Conservation (phyloP, 2,797 vertebrate genomes). For the Borostomias antarcticus region DNA sequence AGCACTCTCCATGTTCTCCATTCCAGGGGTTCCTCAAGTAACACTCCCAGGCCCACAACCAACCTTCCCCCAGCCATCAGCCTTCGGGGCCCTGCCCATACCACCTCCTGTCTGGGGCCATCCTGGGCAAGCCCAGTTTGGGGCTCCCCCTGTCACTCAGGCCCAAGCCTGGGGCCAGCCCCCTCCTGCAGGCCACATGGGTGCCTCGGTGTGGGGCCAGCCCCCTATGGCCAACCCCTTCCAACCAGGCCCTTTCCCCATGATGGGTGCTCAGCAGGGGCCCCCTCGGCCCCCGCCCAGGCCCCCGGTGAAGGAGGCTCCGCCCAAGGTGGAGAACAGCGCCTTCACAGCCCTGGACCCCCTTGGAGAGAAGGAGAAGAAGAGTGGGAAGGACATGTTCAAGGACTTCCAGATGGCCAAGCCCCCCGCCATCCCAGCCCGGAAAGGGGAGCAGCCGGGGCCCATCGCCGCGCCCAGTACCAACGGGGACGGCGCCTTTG, state of each 20-base stretch:
- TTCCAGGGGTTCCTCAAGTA: constrained; percentile 62
- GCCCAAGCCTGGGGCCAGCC: constrained; percentile 78
- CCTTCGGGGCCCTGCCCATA: constrained; percentile 73
- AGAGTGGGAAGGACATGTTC: constrained; percentile 93
- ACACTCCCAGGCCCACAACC: constrained; percentile 62
- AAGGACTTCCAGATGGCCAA: constrained; percentile 93
- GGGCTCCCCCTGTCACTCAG: constrained; percentile 59
- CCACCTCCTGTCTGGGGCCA: constrained; percentile 81
- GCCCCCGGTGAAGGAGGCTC: constrained; percentile 76
- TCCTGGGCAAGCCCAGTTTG: constrained; percentile 67
- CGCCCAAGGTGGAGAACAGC: constrained; percentile 79
- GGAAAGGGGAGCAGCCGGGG: constrained; percentile 73
- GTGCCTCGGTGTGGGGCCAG: constrained; percentile 74
- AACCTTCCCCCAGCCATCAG: constrained; percentile 70
- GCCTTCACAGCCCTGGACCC: constrained; percentile 93
- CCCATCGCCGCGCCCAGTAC: constrained; percentile 51
- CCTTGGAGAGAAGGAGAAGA: constrained; percentile 90
- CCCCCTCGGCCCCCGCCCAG: constrained; percentile 85
- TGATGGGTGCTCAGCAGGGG: constrained; percentile 59
- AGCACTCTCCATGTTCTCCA: constrained; percentile 69
- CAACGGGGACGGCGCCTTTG: constrained; percentile 72
- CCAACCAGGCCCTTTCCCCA: constrained; percentile 73
- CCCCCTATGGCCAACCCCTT: constrained; percentile 82
- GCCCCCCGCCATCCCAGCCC: constrained; percentile 86
- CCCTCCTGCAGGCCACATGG: constrained; percentile 32